Conservation (phyloP, 2,113 vertebrate species). For the Tetrao urogallus region DNA sequence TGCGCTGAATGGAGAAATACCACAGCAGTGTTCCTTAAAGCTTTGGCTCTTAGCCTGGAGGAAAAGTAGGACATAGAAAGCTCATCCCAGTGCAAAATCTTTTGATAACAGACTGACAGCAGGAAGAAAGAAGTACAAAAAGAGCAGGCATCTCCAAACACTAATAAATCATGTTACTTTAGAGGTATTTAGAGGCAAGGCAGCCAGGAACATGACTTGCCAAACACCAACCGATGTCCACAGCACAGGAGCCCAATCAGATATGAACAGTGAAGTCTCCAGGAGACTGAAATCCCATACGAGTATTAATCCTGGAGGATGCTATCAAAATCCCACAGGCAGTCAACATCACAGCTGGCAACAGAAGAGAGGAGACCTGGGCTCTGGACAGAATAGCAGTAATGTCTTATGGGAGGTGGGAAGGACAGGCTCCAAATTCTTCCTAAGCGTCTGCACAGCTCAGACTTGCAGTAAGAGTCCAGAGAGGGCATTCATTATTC, state of each 20-base stretch:
- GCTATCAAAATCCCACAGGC: neutral
- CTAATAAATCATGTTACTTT: neutral
- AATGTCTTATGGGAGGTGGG: neutral
- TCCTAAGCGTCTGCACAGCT: neutral
- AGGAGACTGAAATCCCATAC: neutral
- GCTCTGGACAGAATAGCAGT: neutral
- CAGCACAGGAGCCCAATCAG: neutral
- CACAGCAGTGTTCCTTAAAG: neutral
- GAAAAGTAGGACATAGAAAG: neutral
- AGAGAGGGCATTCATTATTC: neutral
- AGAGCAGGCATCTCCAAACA: neutral
- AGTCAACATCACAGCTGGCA: neutral
- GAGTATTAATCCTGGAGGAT: neutral
- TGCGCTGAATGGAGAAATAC: neutral
- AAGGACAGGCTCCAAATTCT: neutral
- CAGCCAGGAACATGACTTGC: neutral
- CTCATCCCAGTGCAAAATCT: neutral
- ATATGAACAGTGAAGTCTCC: accelerated
- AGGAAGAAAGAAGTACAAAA: neutral
- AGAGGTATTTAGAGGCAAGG: neutral
- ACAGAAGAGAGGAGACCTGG: neutral
- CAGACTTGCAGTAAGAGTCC: neutral
- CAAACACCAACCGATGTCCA: neutral
- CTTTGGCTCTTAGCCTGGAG: neutral
- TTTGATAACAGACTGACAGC: neutral